These are phyloP conservation scores for Atethmia centrago DNA, from an alignment of 2,888 invertebrate species.

Conservation along the genomic window DNA sequence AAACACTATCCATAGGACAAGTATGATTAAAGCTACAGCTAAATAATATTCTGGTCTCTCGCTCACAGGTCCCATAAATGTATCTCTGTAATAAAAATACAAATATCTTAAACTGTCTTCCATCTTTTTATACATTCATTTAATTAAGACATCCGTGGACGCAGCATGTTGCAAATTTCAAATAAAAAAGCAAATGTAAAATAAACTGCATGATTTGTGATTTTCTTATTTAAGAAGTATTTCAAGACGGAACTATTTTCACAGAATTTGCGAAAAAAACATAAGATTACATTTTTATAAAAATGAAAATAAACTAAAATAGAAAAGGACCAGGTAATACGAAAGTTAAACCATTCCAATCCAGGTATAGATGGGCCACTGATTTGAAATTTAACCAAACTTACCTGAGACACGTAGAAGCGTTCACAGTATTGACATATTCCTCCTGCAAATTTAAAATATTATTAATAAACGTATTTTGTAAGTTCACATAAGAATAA, in stretches of 20 bases:
- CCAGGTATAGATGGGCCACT: neutral
- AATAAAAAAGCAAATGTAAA: no score
- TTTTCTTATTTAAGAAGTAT: no score
- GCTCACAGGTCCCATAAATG: constrained; percentile 78
- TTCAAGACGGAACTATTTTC: no score
- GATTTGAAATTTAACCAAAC: constrained; percentile 29
- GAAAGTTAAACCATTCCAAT: neutral
- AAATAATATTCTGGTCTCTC: constrained; percentile 81
- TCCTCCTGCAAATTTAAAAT: constrained; percentile 65
- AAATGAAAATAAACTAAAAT: no score
- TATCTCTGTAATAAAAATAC: constrained; percentile 74
- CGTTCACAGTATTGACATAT: constrained; percentile 63
- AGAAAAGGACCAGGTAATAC: neutral
- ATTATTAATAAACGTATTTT: no score
- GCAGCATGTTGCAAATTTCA: no score
- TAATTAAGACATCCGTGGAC: no score
- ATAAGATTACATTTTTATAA: no score
- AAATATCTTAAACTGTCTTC: neutral
- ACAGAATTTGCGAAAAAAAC: no score
- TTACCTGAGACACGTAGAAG: constrained; percentile 76
- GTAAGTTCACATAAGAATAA: no score
- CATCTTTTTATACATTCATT: no score
- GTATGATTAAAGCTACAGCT: constrained; percentile 76
- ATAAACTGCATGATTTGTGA: no score
- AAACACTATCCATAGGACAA: constrained; percentile 80